phyloP scores from a whole-genome alignment of 2,888 invertebrate genomes.

The Sarcophaga caerulescens region DNA sequence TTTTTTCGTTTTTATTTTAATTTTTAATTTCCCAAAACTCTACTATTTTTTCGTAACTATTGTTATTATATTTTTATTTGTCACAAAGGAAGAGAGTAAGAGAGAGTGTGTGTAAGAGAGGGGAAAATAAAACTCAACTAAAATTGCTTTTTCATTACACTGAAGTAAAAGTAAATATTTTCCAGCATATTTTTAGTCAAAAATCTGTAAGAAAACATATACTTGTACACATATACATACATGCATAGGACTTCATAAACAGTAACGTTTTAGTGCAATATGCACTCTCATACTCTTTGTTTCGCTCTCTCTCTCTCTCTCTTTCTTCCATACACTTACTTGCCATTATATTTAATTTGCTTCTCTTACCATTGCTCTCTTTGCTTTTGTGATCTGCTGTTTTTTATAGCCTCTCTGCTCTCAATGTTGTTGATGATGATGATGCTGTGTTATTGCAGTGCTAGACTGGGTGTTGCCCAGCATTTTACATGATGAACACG shows the following conservation, averaged over 20 bases:
- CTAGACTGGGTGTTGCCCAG: slow-evolving; percentile 37
- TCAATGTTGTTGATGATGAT: background rate
- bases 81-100: background rate
- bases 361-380: slow-evolving; percentile 1
- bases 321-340: background rate
- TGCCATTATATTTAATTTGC: slow-evolving; percentile 54
- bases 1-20: slow-evolving; percentile 1
- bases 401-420: slow-evolving; percentile 20
- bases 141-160: slow-evolving; percentile 43
- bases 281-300: background rate
- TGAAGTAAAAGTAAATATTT: slow-evolving; percentile 60
- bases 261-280: background rate
- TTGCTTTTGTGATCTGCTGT: background rate
- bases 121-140: slow-evolving; percentile 54
- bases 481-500: slow-evolving; percentile 64
- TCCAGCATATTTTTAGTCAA: slow-evolving; percentile 23
- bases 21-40: slow-evolving; percentile 41
- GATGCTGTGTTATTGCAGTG: slow-evolving; percentile 13
- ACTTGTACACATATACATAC: background rate
- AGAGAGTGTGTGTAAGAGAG: background rate
- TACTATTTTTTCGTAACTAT: background rate
- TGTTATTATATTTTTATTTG: background rate
- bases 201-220: background rate
- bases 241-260: no score
- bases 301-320: background rate